Conservation (phyloP, 1,140 invertebrate species). For the Anagrus nilaparvatae region DNA sequence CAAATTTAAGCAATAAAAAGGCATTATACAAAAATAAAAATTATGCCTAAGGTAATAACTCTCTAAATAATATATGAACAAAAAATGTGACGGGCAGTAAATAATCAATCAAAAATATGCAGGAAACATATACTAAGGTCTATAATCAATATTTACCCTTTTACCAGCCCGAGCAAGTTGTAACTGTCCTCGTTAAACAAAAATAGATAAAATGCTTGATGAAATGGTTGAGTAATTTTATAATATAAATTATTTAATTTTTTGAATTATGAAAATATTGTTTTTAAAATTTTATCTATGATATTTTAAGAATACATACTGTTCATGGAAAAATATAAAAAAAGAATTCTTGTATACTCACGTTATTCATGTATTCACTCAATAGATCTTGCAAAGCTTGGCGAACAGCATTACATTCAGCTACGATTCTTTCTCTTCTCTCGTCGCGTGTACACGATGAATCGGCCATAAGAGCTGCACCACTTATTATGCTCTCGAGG, state of each 20-base stretch:
- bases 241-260: too few species aligned
- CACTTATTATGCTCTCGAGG: slow-evolving; percentile 94
- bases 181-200: slow-evolving; percentile 44
- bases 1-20: too few species aligned
- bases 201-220: slow-evolving; percentile 31
- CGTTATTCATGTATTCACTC: slow-evolving; percentile 94
- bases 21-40: too few species aligned
- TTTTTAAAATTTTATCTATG: neutral
- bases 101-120: slow-evolving; percentile 8
- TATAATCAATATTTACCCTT: slow-evolving; percentile 46
- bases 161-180: slow-evolving; percentile 44
- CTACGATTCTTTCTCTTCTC: slow-evolving; percentile 88
- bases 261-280: too few species aligned
- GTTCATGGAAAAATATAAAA: neutral
- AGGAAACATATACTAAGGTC: slow-evolving; percentile 18
- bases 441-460: slow-evolving; percentile 88
- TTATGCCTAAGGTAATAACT: too few species aligned
- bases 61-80: too few species aligned
- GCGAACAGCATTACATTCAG: slow-evolving; percentile 96
- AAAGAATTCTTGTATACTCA: slow-evolving; percentile 48
- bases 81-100: neutral
- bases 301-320: neutral
- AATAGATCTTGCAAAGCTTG: slow-evolving; percentile 95
- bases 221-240: too few species aligned
- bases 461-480: slow-evolving; percentile 95